phyloP scores from a whole-genome alignment of 2,888 invertebrate genomes.

The Erynnis tages region DNA sequence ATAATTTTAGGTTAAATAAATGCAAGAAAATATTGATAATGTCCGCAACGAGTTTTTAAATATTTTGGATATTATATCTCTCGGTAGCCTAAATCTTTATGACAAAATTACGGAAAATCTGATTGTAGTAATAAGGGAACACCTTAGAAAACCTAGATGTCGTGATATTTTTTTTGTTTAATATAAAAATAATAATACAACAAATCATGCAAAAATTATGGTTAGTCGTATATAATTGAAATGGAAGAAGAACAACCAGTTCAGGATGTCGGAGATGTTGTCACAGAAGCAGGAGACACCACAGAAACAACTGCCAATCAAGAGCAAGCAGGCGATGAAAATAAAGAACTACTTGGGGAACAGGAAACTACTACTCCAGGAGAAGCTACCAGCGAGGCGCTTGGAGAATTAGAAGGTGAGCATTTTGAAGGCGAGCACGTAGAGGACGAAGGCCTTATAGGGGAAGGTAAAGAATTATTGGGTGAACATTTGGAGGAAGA shows the following conservation, averaged over 20 bases:
- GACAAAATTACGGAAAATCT: constrained; percentile 65
- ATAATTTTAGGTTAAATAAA: constrained; percentile 38
- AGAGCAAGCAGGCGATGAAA: constrained; percentile 35
- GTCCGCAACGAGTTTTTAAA: constrained; percentile 52
- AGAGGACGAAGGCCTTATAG: constrained; percentile 37
- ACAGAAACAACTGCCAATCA: constrained; percentile 13
- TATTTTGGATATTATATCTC: constrained; percentile 56
- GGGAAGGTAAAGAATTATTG: constrained; percentile 38
- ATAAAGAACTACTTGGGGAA: constrained; percentile 6
- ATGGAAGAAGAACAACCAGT: neutral
- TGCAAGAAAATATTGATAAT: constrained; percentile 58
- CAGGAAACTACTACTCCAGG: constrained; percentile 32
- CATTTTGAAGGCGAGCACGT: constrained; percentile 37
- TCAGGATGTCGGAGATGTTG: neutral
- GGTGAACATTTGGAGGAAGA: constrained; percentile 31
- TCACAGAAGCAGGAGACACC: neutral
- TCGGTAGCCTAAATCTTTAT: constrained; percentile 55
- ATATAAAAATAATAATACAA: constrained; percentile 29
- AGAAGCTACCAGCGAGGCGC: constrained; percentile 25
- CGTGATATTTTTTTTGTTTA: constrained; percentile 60
- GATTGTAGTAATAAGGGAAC: constrained; percentile 50
- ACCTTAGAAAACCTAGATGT: constrained; percentile 55
- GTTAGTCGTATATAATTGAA: too few species aligned
- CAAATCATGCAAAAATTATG: too few species aligned
- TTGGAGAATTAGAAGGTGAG: constrained; percentile 38